Evolutionary conservation across 2,113 vertebrate species (phyloP).

Genomic region (Syngnathoides biaculeatus): DNA sequence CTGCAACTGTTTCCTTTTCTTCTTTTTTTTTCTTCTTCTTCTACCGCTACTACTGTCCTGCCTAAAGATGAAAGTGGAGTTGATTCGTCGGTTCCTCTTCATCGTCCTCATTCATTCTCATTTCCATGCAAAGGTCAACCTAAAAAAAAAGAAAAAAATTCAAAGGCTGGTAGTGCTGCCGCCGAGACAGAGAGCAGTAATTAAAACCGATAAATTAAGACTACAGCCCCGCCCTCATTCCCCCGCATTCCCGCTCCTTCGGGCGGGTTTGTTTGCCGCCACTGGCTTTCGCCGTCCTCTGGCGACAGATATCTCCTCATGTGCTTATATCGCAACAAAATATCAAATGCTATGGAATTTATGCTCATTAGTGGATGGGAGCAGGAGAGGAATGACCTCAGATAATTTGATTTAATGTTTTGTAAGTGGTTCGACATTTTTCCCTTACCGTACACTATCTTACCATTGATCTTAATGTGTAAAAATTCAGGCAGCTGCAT

Average conservation of each 20-base stretch:
- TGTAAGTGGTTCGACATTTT: too few species aligned
- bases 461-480: too few species aligned
- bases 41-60: background rate
- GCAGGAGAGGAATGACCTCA: background rate
- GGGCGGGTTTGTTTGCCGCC: background rate
- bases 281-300: background rate
- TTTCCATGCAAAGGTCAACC: slow-evolving; percentile 28
- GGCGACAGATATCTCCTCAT: background rate
- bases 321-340: background rate
- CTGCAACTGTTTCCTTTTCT: slow-evolving; percentile 4
- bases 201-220: slow-evolving; percentile 19
- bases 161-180: slow-evolving; percentile 11
- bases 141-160: slow-evolving; percentile 12
- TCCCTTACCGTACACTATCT: too few species aligned
- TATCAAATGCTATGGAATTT: background rate
- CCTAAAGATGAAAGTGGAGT: slow-evolving; percentile 23
- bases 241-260: background rate
- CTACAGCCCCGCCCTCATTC: background rate
- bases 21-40: background rate
- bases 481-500: too few species aligned
- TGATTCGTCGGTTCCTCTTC: background rate
- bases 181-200: slow-evolving; percentile 11
- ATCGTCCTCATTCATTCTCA: slow-evolving; percentile 9
- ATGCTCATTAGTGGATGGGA: background rate
- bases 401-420: too few species aligned